Base-by-base conservation (phyloP, 1,140 invertebrate species). In the Dinothrombium tinctorium region DNA sequence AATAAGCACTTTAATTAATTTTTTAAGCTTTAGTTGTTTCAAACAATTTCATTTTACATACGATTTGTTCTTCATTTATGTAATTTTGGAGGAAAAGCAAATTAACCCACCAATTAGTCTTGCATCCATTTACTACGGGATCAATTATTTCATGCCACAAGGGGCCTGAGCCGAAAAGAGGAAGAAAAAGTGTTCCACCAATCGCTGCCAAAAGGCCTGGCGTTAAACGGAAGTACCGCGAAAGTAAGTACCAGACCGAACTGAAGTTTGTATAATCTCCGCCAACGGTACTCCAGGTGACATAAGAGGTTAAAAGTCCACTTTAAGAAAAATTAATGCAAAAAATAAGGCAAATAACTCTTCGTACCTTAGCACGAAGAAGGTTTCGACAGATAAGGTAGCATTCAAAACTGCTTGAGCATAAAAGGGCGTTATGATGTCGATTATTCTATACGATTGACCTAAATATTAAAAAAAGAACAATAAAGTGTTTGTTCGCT, bases 351-450 rank as follows among this genome's bases (percentile, higher is more conserved):
- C 26, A 8, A 28, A 28, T 28, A 8, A n/a, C n/a, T n/a, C n/a
- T 28, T 28, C 8, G 8, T 32, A 32, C 29, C 65, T 87, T 21
- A 69, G 74, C 21, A 72, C 86, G 41, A 87, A 86, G 57, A 84
- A 86, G 62, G 72, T 87, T 50, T 86, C 87, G 58, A 77, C 77
- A 62, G 82, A 82, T 83, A 62, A 57, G 59, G 56, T 46, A 21
- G 40, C n/a, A 29, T 38, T 20, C 15, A 29, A 15, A n/a, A 41
- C n/a, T 9, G 26, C 24, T 21, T 41, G 40, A 14, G 14, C 21
- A 5, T 9, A 9, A 3, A 32, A 22, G 9, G 40, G 21, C 4
- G 8, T 29, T 5, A 41, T 17, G 7, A 36, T 17, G 17, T 36
- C 17, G 5, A 36, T 2, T 2, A 5, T 21, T 15, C 23, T 36